Conservation (phyloP, 2,888 invertebrate species). For the Campaea margaritaria region DNA sequence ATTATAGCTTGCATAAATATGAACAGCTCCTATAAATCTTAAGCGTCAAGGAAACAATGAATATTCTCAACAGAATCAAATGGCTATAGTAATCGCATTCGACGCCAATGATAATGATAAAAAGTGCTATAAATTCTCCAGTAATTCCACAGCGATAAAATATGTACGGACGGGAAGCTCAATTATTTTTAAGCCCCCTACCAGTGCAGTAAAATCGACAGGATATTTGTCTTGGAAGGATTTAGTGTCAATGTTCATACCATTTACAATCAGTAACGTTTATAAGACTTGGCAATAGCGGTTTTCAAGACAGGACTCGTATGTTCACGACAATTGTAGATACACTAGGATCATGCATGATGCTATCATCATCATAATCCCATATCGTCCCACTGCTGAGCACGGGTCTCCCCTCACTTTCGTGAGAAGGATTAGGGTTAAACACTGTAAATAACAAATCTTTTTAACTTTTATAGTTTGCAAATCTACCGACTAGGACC, state of each 20-base stretch:
- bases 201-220: constrained; percentile 56
- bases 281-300: constrained; percentile 18
- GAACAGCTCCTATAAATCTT: constrained; percentile 1
- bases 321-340: too few species aligned
- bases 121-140: constrained; percentile 51
- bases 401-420: too few species aligned
- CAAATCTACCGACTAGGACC: too few species aligned
- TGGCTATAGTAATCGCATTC: constrained; percentile 27
- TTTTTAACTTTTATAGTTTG: too few species aligned
- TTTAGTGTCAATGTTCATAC: constrained; percentile 65
- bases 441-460: too few species aligned
- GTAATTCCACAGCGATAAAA: constrained; percentile 33
- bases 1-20: constrained; percentile 7
- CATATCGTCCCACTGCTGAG: too few species aligned
- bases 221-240: constrained; percentile 61
- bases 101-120: constrained; percentile 46
- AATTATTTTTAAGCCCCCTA: constrained; percentile 67
- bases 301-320: too few species aligned
- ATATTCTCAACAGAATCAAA: constrained; percentile 17
- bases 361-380: too few species aligned
- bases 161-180: constrained; percentile 45
- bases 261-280: constrained; percentile 65
- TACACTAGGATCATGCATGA: too few species aligned
- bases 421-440: too few species aligned
- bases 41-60: constrained; percentile 5